Base-by-base conservation (phyloP, 2,797 vertebrate genomes). In the Coregonus sp. region DNA sequence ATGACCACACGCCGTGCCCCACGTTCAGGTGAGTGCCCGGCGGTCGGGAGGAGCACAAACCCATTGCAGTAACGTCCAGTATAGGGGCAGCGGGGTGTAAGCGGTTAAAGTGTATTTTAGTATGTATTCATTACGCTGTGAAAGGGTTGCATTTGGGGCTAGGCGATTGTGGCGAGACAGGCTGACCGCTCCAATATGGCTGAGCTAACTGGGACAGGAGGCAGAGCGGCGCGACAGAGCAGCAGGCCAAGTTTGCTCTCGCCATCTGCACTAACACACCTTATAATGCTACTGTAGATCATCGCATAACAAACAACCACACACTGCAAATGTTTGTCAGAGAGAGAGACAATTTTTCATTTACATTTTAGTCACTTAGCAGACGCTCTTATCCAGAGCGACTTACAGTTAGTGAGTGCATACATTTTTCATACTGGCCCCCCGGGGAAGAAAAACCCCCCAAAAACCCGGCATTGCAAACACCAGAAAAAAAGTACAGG, bases 111-210 rank as follows among this genome's bases (percentile, higher is more conserved):
- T 95, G 86, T 97, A 97, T 97, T 98, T 97, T 95, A 84, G 95
- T 93, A 97, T 87, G 89, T 94, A 95, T 95, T 98, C 96, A 97
- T 98, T 97, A 97, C 92, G 87, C 94, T 95, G 95, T 94, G 89
- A 95, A 95, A 96, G 92, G 85, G 85, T 92, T 92, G 94, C 93
- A 95, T 95, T 96, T 95, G 94, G 95, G 94, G 88, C 95, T 91
- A 76, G 85, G 87, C 89, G 88, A 94, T 95, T 93, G 94, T 96
- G 97, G 95, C 93, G 93, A 97, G 97, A 97, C 95, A 7, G 94
- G 86, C 95, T 96, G 95, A 97, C 97, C 96, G 92, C 95, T 84
- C 90, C 90, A 95, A 98, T 97, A 97, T 91, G 96, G 95, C 96
- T 97, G 96, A 96, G 95, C 95, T 95, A 95, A 96, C 95, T 96